These are phyloP conservation scores for Phorcus lineatus DNA, from an alignment of 2,888 invertebrate species.

Conservation along the genomic window DNA sequence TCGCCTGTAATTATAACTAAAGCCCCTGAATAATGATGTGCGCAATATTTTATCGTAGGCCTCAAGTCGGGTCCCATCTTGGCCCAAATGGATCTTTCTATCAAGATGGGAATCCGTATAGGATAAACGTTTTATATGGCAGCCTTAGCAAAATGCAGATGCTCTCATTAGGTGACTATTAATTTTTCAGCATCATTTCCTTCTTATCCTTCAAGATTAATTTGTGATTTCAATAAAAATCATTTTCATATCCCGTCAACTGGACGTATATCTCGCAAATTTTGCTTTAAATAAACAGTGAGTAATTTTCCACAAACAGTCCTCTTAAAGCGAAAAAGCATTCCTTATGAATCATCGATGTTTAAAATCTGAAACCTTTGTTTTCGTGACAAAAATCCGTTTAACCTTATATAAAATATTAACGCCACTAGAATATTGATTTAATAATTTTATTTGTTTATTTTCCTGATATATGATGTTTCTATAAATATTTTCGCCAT, in stretches of 20 bases:
- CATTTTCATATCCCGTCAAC: constrained; percentile 17
- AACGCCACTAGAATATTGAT: no score
- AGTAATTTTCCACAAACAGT: no score
- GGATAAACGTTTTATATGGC: constrained; percentile 21
- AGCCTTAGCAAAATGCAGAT: constrained; percentile 25
- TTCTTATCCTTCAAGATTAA: constrained; percentile 29
- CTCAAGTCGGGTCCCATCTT: background rate
- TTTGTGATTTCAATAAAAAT: constrained; percentile 34
- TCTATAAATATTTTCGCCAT: no score
- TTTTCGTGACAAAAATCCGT: no score
- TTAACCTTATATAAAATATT: no score
- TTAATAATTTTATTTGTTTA: no score
- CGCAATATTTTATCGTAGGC: constrained; percentile 26
- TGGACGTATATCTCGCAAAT: background rate
- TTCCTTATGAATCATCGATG: no score
- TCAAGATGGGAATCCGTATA: background rate
- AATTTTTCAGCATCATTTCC: constrained; percentile 34
- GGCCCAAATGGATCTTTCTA: constrained; percentile 10
- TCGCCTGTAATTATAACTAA: constrained; percentile 33
- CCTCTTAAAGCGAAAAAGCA: no score
- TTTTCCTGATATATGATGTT: no score
- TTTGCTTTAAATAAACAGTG: no score
- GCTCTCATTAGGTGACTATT: constrained; percentile 26
- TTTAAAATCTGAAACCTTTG: no score
- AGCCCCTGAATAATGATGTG: constrained; percentile 27